Base-by-base conservation (phyloP, 2,888 invertebrate species). In the Nasonia oneida region DNA sequence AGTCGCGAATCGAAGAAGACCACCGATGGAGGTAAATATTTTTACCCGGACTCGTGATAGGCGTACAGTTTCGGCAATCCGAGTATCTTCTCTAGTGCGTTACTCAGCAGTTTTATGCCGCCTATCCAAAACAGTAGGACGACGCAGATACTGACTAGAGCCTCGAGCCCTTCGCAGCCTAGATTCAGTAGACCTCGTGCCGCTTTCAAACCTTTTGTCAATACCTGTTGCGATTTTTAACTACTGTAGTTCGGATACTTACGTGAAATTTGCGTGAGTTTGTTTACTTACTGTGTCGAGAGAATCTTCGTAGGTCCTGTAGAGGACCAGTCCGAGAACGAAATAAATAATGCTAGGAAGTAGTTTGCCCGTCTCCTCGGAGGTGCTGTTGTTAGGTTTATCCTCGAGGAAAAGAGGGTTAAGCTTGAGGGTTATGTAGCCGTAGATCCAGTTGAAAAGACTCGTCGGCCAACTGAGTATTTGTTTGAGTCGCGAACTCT, bases 131-230 rank as follows among this genome's bases (percentile, higher is more conserved):
- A 89, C 0, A 91, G 67, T 23, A 91, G 87, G 23, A 93, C 91
- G 75, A 92, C 89, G 47, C 91, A 91, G 1, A 91, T 91, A 0
- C 90, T 90, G 0, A 90, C 90, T 47, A 93, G 90, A 29, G 91
- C 91, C 64, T 93, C 93, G 64, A 92, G 88, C 39, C 92, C 91
- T 3, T 92, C 91, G 84, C 90, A 90, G 50, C 85, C 90, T n/a
- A 93, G 91, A 15, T 84, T 90, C 90, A 50, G 91, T 90, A 75
- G 92, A 87, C 3, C 90, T 90, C 89, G 89, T 90, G 92, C 89
- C 8, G 91, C 86, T 39, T 18, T 61, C 8, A 61, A n/a, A n/a
- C 57, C n/a, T 61, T 18, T 61, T 8, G 57, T n/a, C 57, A 61
- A n/a, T 6, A n/a, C n/a, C 57, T 61, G 57, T 61, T 61, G 57